Evolutionary conservation across 1,140 invertebrate genomes (phyloP).

Genomic region (Asbolus verrucosus): DNA sequence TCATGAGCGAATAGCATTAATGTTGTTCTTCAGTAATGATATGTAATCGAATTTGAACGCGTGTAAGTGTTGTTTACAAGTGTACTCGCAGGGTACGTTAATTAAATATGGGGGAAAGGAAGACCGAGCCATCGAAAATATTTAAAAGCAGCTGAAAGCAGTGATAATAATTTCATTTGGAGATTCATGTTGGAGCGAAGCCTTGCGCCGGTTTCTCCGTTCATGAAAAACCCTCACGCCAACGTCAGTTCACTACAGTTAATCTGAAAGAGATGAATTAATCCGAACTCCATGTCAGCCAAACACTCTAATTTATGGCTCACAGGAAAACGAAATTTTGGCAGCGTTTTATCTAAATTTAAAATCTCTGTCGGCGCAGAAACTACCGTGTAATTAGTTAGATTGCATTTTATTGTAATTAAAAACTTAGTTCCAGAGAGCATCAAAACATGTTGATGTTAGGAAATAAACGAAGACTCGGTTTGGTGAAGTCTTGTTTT

Average conservation of each 20-base stretch:
- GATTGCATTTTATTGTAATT: constrained; percentile 62
- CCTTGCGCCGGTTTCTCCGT: constrained; percentile 46
- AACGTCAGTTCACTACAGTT: constrained; percentile 62
- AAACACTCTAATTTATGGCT: constrained; percentile 60
- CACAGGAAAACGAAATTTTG: constrained; percentile 63
- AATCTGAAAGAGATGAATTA: constrained; percentile 64
- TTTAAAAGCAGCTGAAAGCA: constrained; percentile 25
- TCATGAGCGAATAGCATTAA: no score
- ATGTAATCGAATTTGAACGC: no score
- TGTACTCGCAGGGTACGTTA: neutral
- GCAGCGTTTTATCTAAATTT: constrained; percentile 64
- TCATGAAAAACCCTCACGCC: constrained; percentile 57
- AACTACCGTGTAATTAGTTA: constrained; percentile 61
- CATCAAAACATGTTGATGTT: constrained; percentile 50
- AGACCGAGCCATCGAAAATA: constrained; percentile 2
- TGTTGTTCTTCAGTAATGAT: no score
- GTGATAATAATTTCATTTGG: constrained; percentile 48
- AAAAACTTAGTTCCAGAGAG: constrained; percentile 57
- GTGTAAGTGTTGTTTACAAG: neutral
- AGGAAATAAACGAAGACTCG: neutral
- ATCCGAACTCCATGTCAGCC: constrained; percentile 61
- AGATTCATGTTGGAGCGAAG: constrained; percentile 46
- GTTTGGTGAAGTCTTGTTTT: constrained; percentile 28
- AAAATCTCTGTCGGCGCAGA: constrained; percentile 61
- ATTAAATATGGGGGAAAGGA: neutral